phyloP scores from a whole-genome alignment of 2,113 vertebrate genomes.

The Isichthys henryi region DNA sequence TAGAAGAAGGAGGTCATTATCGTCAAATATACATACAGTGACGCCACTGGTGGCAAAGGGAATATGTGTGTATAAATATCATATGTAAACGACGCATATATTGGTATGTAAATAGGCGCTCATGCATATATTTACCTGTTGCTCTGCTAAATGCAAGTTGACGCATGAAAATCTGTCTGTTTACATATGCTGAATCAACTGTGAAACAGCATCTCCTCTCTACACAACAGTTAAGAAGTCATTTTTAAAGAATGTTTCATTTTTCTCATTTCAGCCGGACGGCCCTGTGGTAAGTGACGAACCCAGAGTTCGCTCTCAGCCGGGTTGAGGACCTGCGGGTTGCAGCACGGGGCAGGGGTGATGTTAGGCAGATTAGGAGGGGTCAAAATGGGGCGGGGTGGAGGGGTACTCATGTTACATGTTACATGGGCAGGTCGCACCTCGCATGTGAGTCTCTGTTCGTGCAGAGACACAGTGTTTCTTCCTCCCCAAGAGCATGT shows the following conservation, averaged over 20 bases:
- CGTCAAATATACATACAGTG: neutral
- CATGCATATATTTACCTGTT: neutral
- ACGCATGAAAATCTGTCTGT: neutral
- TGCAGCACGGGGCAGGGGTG: neutral
- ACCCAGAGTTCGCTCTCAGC: neutral
- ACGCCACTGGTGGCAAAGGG: neutral
- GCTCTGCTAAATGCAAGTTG: neutral
- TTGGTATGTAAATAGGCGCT: neutral
- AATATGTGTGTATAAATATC: neutral
- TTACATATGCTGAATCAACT: neutral
- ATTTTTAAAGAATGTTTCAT: neutral
- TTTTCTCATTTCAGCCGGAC: neutral
- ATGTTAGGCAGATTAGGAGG: neutral
- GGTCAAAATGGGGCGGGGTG: neutral
- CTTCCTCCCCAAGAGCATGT: conserved; percentile 25
- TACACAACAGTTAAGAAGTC: neutral
- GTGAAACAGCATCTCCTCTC: neutral
- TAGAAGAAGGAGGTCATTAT: neutral
- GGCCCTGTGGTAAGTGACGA: conserved; percentile 11
- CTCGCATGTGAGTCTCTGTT: neutral
- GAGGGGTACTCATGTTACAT: neutral
- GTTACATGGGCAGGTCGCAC: neutral
- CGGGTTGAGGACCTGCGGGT: neutral
- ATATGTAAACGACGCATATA: neutral
- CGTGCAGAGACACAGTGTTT: conserved; percentile 60